phyloP scores from a whole-genome alignment of 2,888 invertebrate species.

The Rhopalosiphum nymphaeae region DNA sequence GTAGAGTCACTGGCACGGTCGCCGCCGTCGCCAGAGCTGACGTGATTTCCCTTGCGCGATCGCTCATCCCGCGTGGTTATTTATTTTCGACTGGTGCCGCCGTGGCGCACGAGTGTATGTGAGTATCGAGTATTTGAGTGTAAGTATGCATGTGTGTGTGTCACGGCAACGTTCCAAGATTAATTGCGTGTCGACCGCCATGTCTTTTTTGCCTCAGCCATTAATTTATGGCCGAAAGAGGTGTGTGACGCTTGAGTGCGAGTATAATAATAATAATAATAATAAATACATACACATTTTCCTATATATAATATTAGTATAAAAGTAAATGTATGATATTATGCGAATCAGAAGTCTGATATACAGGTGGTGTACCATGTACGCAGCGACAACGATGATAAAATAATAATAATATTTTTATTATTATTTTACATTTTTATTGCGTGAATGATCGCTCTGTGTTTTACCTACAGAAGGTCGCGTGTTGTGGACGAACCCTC shows the following conservation, averaged over 20 bases:
- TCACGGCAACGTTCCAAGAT: constrained; percentile 60
- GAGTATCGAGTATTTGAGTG: background rate
- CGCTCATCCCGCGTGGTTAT: constrained; percentile 55
- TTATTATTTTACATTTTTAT: background rate
- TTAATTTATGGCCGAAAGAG: constrained; percentile 61
- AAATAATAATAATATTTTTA: background rate
- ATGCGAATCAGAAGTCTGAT: background rate
- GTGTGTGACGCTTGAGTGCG: constrained; percentile 45
- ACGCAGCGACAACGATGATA: background rate
- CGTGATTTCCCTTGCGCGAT: constrained; percentile 50
- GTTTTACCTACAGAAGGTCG: background rate
- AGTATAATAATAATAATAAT: constrained; percentile 42
- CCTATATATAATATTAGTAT: background rate
- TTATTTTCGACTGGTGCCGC: constrained; percentile 50
- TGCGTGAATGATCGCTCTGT: background rate
- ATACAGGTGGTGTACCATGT: background rate
- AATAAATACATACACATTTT: constrained; percentile 18
- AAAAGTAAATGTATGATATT: background rate
- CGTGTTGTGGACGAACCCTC: background rate
- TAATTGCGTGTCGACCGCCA: constrained; percentile 64
- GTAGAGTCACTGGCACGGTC: background rate
- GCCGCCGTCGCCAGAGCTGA: constrained; percentile 26
- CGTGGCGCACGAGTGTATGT: background rate
- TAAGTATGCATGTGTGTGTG: background rate
- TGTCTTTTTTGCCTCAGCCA: constrained; percentile 57